A percentile compares a stretch with the other conserved stretches of the same genome.
phyloP scores from a whole-genome alignment of 2,113 vertebrate genomes.

The Macroglossus sobrinus region DNA sequence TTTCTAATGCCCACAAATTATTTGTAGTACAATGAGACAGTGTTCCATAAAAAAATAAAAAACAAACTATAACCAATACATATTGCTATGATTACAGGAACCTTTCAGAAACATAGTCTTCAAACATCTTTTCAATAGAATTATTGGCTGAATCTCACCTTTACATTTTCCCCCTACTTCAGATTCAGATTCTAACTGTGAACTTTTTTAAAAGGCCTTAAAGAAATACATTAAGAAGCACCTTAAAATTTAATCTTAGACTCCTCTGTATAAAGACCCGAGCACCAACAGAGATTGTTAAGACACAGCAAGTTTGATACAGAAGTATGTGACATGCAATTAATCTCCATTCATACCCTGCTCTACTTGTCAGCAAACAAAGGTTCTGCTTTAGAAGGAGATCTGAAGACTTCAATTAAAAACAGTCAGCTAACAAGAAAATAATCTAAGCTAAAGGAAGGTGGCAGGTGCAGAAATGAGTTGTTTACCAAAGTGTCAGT shows the following conservation, averaged over 20 bases:
- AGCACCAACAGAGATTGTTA: constrained; percentile 70
- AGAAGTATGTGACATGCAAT: constrained; percentile 79
- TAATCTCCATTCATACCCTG: constrained; percentile 85
- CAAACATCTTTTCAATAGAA: constrained; percentile 18
- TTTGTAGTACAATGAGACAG: not conserved
- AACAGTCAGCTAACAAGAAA: constrained; percentile 84
- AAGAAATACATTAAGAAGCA: not conserved
- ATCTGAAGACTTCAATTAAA: constrained; percentile 87
- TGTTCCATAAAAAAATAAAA: not conserved
- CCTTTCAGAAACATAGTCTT: constrained; percentile 32
- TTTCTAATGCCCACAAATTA: constrained; percentile 43
- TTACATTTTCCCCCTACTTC: not conserved
- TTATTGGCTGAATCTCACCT: not conserved
- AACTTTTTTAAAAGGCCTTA: not conserved
- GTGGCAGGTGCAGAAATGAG: constrained; percentile 84
- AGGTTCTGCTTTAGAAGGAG: constrained; percentile 76
- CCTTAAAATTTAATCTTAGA: constrained; percentile 57
- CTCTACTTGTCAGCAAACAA: constrained; percentile 81
- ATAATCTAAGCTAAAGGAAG: constrained; percentile 80
- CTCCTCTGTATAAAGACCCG: constrained; percentile 41
- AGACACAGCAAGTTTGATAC: constrained; percentile 82
- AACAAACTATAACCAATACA: not conserved
- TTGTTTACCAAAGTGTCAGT: constrained; percentile 80
- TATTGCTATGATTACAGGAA: not conserved
- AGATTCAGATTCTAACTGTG: not conserved